Base-by-base conservation (phyloP, 1,140 invertebrate species). In the Aphelinus atriplicis region DNA sequence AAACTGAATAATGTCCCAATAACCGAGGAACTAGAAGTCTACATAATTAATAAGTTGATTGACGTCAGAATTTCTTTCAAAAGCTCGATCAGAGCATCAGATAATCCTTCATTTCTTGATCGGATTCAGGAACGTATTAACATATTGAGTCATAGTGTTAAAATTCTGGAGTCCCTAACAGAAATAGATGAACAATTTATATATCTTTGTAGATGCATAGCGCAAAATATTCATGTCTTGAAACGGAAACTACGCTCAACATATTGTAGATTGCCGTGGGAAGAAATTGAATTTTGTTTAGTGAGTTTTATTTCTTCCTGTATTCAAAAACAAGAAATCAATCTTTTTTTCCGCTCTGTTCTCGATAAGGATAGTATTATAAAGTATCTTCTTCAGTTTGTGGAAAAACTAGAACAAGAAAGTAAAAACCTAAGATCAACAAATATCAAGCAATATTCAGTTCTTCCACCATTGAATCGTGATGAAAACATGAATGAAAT, bases 221-320 rank as follows among this genome's bases (percentile, higher is more conserved):
- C 10, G 4, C 53, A 58, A 47, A 68, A 68, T 47, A 46, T 68
- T 45, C 1, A 10, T 43, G 5, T 58, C 3, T 48, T 68, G 47
- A 68, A 68, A 48, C 42, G n/a, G 10, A 42, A 57, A 26, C 26
- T 68, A 47, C 56, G 57, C 46, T 57, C 7, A 3, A 57, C 66
- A 42, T 68, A 68, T 55, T 10, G 47, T n/a, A 58, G 7, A n/a
- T n/a, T 68, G 57, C 66, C 55, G 4, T 68, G 66, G 55, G 66
- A 68, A 68, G 66, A 68, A 58, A 56, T 68, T 2, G 66, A 68
- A 10, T 68, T 68, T 58, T 68, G 56, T 68, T 58, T 68, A 42
- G 45, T 68, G 3, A 45, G 53, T 58, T 68, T 47, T 68, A 10
- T 68, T 2, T 47, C 9, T 5, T 57, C 10, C 1, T 58, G 2